phyloP scores from a whole-genome alignment of 2,113 vertebrate species.

The Oreochromis niloticus region DNA sequence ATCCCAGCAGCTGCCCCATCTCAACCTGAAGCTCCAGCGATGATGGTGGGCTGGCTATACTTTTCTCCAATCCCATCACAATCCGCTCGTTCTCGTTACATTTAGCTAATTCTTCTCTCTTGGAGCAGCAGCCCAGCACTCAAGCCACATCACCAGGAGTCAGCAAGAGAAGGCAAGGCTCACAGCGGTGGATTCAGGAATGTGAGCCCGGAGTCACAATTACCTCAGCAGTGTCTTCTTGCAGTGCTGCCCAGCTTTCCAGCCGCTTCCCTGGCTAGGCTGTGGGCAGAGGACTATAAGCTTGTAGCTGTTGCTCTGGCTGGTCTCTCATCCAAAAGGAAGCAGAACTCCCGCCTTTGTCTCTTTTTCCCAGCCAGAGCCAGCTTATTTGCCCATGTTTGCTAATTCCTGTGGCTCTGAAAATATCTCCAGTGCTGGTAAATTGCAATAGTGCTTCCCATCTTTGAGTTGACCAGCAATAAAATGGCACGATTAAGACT shows the following conservation, averaged over 20 bases:
- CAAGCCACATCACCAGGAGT: neutral
- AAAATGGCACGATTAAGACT: neutral
- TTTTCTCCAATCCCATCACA: neutral
- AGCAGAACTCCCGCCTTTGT: neutral
- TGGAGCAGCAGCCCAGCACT: neutral
- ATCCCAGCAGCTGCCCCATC: neutral
- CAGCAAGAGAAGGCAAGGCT: neutral
- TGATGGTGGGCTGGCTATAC: neutral
- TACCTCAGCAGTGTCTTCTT: neutral
- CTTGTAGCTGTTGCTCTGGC: neutral
- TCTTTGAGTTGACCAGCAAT: neutral
- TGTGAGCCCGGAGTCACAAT: neutral
- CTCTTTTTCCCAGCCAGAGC: neutral
- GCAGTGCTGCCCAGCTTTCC: neutral
- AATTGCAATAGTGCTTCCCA: neutral
- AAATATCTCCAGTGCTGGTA: neutral
- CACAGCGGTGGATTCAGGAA: neutral
- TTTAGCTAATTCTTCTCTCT: neutral
- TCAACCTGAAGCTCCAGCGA: neutral
- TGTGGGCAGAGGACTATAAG: neutral
- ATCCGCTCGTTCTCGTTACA: neutral
- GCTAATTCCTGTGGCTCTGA: neutral
- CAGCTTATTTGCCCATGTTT: neutral
- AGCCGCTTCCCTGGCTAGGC: neutral
- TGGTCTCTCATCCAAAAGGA: neutral